A percentile compares a stretch with the other conserved stretches of the same genome.
These are phyloP conservation scores for Lamellibrachia luymesi DNA, from an alignment of 1,140 invertebrate species.

Conservation along the genomic window DNA sequence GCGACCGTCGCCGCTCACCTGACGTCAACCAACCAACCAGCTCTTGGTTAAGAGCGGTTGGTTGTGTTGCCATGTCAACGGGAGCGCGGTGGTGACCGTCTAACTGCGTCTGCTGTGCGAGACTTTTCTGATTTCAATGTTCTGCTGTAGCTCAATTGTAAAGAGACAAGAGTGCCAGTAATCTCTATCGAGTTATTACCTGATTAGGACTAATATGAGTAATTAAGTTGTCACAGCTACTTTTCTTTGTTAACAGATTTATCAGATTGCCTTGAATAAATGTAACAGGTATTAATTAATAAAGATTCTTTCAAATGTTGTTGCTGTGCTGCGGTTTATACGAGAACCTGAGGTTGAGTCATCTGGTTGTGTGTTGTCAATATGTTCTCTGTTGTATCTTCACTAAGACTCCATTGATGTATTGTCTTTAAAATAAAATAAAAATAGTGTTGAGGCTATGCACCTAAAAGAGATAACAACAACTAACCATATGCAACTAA, in stretches of 20 bases:
- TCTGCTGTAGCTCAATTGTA: neutral
- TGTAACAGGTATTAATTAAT: conserved; percentile 6
- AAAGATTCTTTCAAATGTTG: neutral
- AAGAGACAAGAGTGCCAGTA: neutral
- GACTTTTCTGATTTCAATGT: neutral
- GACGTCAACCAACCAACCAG: neutral
- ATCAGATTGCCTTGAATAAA: conserved; percentile 5
- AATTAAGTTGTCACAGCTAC: neutral
- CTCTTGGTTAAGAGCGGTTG: neutral
- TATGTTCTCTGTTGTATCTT: no score
- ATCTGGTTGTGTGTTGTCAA: no score
- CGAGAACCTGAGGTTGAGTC: no score
- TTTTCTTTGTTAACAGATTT: neutral
- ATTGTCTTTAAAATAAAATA: no score
- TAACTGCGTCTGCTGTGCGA: neutral
- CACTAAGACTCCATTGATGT: no score
- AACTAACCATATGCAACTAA: no score
- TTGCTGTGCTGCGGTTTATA: neutral
- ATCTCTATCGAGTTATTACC: neutral
- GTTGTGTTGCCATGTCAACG: neutral
- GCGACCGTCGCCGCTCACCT: neutral
- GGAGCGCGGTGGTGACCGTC: neutral
- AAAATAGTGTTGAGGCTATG: no score
- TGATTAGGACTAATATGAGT: neutral
- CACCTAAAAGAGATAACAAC: no score